Percentiles rank a stretch among this genome's conserved stretches.
phyloP scores from a whole-genome alignment of 2,113 vertebrate genomes.

The Otocyon megalotis region DNA sequence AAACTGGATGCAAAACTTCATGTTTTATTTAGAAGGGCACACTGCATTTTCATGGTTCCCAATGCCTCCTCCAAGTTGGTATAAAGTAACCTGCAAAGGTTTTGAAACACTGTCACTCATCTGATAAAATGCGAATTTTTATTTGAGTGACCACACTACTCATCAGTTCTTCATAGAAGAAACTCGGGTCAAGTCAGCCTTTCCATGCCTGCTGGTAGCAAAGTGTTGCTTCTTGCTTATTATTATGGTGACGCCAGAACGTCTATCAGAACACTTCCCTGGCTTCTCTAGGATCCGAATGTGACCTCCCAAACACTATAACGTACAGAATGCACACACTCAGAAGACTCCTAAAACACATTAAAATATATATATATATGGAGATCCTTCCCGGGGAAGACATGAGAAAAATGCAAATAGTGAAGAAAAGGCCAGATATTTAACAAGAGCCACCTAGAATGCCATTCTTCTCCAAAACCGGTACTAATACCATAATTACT shows the following conservation, averaged over 20 bases:
- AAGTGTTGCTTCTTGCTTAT: constrained; percentile 65
- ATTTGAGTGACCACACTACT: constrained; percentile 64
- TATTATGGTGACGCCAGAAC: constrained; percentile 66
- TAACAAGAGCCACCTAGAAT: constrained; percentile 80
- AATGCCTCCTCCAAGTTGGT: constrained; percentile 80
- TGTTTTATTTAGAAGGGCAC: constrained; percentile 82
- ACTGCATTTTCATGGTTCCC: constrained; percentile 74
- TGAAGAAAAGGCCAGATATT: constrained; percentile 60
- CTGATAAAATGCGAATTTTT: constrained; percentile 67
- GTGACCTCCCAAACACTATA: constrained; percentile 66
- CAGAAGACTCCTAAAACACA: constrained; percentile 60
- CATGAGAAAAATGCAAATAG: constrained; percentile 59
- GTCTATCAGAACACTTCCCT: constrained; percentile 61
- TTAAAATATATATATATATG: no score
- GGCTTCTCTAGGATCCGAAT: constrained; percentile 55
- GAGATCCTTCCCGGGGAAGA: constrained; percentile 75
- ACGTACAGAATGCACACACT: constrained; percentile 4
- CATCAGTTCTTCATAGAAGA: constrained; percentile 73
- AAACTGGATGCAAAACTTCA: constrained; percentile 80
- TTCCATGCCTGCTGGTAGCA: constrained; percentile 63
- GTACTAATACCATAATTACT: constrained; percentile 80
- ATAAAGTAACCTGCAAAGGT: constrained; percentile 69
- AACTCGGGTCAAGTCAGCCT: constrained; percentile 57
- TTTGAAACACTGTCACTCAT: constrained; percentile 76
- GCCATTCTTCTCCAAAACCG: constrained; percentile 78